A percentile compares a stretch with the other conserved stretches of the same genome.
These are phyloP conservation scores for Gnathonemus echidnorhynchus DNA, from an alignment of 2,113 vertebrate species.

Conservation along the genomic window DNA sequence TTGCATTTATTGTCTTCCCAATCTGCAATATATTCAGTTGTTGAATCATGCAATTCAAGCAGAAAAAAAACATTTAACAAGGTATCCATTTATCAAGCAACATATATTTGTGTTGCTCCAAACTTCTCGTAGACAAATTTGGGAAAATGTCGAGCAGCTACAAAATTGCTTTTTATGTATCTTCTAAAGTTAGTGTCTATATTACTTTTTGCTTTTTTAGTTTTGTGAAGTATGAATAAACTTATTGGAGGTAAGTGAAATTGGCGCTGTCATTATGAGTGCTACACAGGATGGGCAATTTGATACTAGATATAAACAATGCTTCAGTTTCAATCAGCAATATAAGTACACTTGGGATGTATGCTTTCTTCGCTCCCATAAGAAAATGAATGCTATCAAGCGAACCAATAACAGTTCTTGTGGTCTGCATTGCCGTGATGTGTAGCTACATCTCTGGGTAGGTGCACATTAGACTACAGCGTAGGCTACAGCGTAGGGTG, in stretches of 20 bases:
- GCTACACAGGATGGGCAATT: background rate
- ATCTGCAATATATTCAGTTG: background rate
- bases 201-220: background rate
- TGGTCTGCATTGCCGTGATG: background rate
- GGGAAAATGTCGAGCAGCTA: background rate
- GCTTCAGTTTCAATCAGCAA: background rate
- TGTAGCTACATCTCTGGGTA: background rate
- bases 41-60: background rate
- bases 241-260: background rate
- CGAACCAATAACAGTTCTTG: background rate
- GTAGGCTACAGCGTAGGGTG: background rate
- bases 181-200: background rate
- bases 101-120: background rate
- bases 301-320: background rate
- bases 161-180: background rate
- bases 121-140: background rate
- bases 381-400: background rate
- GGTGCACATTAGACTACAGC: background rate
- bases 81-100: background rate
- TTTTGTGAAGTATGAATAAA: background rate
- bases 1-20: background rate
- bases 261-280: background rate
- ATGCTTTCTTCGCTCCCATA: background rate
- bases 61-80: background rate
- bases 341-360: background rate